Base-by-base conservation (phyloP, 92 coral and sea anemone species). In the Zoanthus solanderi region DNA sequence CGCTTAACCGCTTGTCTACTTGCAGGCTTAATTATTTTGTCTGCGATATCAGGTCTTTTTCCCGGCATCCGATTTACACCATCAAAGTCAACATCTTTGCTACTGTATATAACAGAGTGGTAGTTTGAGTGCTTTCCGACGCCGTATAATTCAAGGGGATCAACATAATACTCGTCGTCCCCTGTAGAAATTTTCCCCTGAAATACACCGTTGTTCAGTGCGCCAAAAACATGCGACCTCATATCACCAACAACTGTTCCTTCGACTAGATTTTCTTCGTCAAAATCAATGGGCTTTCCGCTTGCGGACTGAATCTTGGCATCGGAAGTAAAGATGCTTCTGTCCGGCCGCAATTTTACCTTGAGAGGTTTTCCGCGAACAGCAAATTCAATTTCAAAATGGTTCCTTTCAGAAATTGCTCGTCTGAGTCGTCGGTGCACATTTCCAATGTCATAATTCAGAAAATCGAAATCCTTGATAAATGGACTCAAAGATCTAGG, bases 61-160 rank as follows among this genome's bases (percentile, higher is more conserved):
- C 84, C 84, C n/a, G 83, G 90, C 54, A 85, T 72, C 57, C 89
- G 76, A 17, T 72, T 72, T 29, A 76, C 79, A 46, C 91, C 92
- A n/a, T 92, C 89, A 34, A 92, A 93, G 7, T 92, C 90, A 9
- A 97, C 94, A 63, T 97, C 97, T 83, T 83, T 89, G 58, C 89
- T 91, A 68, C 90, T 94, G 91, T 97, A 97, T 32, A 97, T 97
- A 12, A 97, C 98, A 5, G 99, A 97, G 76, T 94, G 99, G 79
- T 95, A 95, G 71, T 88, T 90, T 56, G 77, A 50, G 56, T 50
- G 76, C 79, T 94, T 93, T 18, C 88, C 85, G 23, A 94, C 87
- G 72, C 91, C 78, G 88, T 97, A 95, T 83, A 91, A 88, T 46
- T 92, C 90, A n/a, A 98, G 93, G 2, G 98, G 96, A 42, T 97